Evolutionary conservation across 2,113 vertebrate genomes (phyloP).

Genomic region (Macrotus californicus): DNA sequence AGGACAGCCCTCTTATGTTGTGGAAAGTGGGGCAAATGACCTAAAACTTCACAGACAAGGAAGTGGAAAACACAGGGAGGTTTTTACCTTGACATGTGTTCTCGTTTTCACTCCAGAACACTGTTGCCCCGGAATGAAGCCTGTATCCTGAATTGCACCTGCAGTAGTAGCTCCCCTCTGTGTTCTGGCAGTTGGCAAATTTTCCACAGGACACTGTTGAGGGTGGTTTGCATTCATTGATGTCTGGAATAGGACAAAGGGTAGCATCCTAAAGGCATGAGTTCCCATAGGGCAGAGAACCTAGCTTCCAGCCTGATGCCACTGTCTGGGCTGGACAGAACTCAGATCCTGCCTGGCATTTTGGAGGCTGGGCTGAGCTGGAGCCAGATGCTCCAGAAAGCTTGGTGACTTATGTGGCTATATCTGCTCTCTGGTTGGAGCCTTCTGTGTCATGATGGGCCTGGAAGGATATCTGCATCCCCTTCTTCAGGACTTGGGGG

Average conservation of each 20-base stretch:
- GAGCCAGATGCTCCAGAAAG: not conserved
- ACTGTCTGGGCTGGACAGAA: not conserved
- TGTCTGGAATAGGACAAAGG: not conserved
- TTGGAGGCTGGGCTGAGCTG: not conserved
- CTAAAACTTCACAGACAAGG: not conserved
- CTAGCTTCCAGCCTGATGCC: not conserved
- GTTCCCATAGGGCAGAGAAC: not conserved
- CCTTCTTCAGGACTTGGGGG: not conserved
- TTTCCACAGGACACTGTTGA: not conserved
- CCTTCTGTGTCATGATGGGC: not conserved
- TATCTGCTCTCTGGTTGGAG: not conserved
- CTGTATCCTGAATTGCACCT: rapidly evolving
- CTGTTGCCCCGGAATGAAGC: not conserved
- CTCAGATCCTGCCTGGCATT: not conserved
- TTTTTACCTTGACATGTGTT: not conserved
- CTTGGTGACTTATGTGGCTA: not conserved
- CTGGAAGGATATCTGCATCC: not conserved
- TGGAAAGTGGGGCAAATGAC: not conserved
- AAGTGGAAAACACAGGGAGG: not conserved
- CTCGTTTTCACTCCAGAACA: not conserved
- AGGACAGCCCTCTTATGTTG: not conserved
- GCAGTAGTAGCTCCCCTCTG: not conserved
- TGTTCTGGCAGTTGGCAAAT: not conserved
- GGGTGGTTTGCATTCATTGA: not conserved
- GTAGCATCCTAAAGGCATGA: not conserved